Percentiles rank a stretch among this genome's conserved stretches.
phyloP scores from a whole-genome alignment of 2,888 invertebrate genomes.

The Ichneumoninae sp. region DNA sequence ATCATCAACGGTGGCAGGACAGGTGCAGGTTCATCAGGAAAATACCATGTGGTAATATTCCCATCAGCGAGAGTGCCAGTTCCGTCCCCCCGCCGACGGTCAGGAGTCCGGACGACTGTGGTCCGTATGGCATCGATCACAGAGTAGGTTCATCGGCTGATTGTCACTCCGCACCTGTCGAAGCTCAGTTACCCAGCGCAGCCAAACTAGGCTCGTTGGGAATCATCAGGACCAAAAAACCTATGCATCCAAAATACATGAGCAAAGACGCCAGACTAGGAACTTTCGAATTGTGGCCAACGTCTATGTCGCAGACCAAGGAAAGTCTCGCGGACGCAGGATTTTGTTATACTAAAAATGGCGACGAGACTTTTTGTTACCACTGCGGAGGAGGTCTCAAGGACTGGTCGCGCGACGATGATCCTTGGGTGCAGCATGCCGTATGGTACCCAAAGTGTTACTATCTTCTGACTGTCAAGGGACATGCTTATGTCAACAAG shows the following conservation, averaged over 20 bases:
- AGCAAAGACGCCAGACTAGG: constrained; percentile 89
- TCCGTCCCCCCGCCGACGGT: constrained; percentile 77
- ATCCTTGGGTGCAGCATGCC: constrained; percentile 98
- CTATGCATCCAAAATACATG: constrained; percentile 89
- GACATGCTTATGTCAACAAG: constrained; percentile 90
- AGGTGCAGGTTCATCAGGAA: constrained; percentile 91
- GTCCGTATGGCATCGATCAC: constrained; percentile 83
- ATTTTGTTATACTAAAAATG: constrained; percentile 95
- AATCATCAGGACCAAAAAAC: constrained; percentile 83
- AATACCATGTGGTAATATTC: constrained; percentile 88
- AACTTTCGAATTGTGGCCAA: constrained; percentile 93
- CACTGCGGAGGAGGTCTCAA: constrained; percentile 97
- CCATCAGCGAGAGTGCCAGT: constrained; percentile 82
- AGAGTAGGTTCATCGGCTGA: constrained; percentile 79
- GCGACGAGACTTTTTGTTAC: constrained; percentile 96
- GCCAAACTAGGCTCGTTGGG: constrained; percentile 80
- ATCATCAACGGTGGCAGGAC: constrained; percentile 93
- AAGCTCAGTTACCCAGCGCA: constrained; percentile 71
- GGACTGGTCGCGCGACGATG: constrained; percentile 96
- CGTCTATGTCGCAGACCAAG: constrained; percentile 91
- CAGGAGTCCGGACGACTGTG: constrained; percentile 85
- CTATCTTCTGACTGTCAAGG: constrained; percentile 92
- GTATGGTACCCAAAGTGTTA: constrained; percentile 95
- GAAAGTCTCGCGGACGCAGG: constrained; percentile 94
- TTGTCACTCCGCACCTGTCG: constrained; percentile 71